Evolutionary conservation across 2,113 vertebrate genomes (phyloP).

Genomic region (Lepus europaeus): DNA sequence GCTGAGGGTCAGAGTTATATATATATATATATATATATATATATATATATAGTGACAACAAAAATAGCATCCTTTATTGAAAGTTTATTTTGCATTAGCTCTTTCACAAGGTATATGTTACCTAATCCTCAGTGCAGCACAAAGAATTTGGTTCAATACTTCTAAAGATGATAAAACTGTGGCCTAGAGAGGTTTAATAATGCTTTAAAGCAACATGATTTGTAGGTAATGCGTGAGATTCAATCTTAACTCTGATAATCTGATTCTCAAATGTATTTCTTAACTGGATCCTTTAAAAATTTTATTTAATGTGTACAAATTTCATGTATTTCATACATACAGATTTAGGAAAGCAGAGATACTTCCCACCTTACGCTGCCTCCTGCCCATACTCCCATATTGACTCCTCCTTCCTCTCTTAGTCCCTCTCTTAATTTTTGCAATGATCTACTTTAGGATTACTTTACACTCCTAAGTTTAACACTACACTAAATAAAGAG

Average conservation of each 20-base stretch:
- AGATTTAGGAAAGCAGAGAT: too few relatives aligned
- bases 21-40: too few relatives aligned
- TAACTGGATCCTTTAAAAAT: background rate
- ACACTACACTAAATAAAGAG: too few relatives aligned
- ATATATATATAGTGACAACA: background rate
- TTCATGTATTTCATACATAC: too few relatives aligned
- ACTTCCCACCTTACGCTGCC: too few relatives aligned
- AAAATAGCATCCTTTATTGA: background rate
- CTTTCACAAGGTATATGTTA: constrained; percentile 15
- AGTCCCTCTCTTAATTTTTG: too few relatives aligned
- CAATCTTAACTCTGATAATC: background rate
- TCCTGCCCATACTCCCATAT: too few relatives aligned
- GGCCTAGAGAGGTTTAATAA: background rate
- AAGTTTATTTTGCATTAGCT: background rate
- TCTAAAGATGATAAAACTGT: constrained; percentile 38
- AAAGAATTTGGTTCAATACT: background rate
- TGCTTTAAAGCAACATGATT: background rate
- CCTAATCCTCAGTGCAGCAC: constrained; percentile 26
- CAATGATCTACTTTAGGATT: too few relatives aligned
- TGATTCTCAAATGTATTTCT: background rate
- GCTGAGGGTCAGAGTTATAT: background rate
- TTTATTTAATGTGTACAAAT: too few relatives aligned
- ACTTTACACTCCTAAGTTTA: too few relatives aligned
- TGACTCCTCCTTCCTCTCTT: too few relatives aligned
- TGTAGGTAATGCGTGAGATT: background rate